A percentile compares a stretch with the other conserved stretches of the same genome.
Conservation (phyloP, 2,888 invertebrate species). For the Papilio gigon region DNA sequence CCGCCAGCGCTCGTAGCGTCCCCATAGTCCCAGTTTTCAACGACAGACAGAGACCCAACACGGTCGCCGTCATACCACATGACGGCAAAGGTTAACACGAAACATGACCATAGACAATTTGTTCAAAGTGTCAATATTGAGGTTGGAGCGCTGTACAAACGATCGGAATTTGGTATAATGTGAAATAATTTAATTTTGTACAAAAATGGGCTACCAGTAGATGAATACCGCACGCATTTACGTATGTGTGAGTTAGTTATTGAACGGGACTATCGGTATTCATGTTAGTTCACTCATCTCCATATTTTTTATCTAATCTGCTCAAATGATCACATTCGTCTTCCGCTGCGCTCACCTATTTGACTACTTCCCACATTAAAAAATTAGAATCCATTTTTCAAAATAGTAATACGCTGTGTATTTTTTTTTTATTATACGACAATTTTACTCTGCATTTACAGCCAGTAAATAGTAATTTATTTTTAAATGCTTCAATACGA, state of each 20-base stretch:
- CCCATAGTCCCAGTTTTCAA: too few relatives aligned
- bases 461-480: constrained; percentile 24
- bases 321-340: constrained; percentile 62
- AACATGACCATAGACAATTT: constrained; percentile 41
- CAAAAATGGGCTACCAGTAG: constrained; percentile 31
- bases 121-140: constrained; percentile 43
- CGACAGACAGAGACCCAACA: constrained; percentile 68
- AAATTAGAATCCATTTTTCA: constrained; percentile 37
- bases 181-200: constrained; percentile 24
- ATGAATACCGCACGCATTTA: constrained; percentile 39
- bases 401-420: constrained; percentile 21
- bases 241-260: background rate
- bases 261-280: constrained; percentile 31
- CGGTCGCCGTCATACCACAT: constrained; percentile 83
- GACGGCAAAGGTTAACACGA: constrained; percentile 78
- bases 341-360: constrained; percentile 66
- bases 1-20: constrained; percentile 45
- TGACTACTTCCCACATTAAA: constrained; percentile 29
- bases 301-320: constrained; percentile 45
- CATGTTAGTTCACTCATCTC: constrained; percentile 32
- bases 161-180: constrained; percentile 22
- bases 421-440: constrained; percentile 34
- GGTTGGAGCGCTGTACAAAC: constrained; percentile 26
- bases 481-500: constrained; percentile 30
- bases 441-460: constrained; percentile 38